phyloP scores from a whole-genome alignment of 2,797 vertebrate species.

The Scolopax rusticola region DNA sequence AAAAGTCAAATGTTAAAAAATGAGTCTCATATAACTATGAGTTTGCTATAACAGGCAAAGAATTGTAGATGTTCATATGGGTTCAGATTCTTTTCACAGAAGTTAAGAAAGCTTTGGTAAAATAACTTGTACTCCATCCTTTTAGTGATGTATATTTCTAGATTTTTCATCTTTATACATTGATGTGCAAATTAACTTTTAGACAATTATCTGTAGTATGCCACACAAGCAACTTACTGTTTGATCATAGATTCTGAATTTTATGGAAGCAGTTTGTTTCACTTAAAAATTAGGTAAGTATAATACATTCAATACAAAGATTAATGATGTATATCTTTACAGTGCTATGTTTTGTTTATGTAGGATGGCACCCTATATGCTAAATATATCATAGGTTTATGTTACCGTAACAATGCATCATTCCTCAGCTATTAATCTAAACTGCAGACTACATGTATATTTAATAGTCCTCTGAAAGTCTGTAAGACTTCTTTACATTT shows the following conservation, averaged over 20 bases:
- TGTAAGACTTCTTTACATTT: slow-evolving; percentile 75
- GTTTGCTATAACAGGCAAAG: slow-evolving; percentile 18
- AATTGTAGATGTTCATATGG: not conserved
- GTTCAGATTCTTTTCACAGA: not conserved
- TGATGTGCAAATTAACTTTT: not conserved
- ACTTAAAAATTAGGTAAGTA: slow-evolving; percentile 12
- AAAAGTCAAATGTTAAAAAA: slow-evolving; percentile 70
- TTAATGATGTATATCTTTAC: slow-evolving; percentile 56
- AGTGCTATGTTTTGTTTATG: slow-evolving; percentile 67
- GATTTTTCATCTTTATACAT: not conserved
- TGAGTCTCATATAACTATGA: not conserved
- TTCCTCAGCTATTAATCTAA: slow-evolving; percentile 73
- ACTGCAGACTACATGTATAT: slow-evolving; percentile 71
- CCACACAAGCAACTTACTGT: not conserved
- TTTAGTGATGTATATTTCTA: not conserved
- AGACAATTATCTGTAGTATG: not conserved
- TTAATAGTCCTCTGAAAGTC: slow-evolving; percentile 76
- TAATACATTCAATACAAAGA: slow-evolving; percentile 18
- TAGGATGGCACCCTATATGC: slow-evolving; percentile 38
- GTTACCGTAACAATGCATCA: slow-evolving; percentile 53
- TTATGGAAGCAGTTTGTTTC: not conserved
- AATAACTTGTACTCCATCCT: not conserved
- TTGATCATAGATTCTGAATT: slow-evolving; percentile 4
- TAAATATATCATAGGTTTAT: slow-evolving; percentile 70
- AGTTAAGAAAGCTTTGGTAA: not conserved